Evolutionary conservation across 2,888 invertebrate species (phyloP).

Genomic region (Rhingia campestris): DNA sequence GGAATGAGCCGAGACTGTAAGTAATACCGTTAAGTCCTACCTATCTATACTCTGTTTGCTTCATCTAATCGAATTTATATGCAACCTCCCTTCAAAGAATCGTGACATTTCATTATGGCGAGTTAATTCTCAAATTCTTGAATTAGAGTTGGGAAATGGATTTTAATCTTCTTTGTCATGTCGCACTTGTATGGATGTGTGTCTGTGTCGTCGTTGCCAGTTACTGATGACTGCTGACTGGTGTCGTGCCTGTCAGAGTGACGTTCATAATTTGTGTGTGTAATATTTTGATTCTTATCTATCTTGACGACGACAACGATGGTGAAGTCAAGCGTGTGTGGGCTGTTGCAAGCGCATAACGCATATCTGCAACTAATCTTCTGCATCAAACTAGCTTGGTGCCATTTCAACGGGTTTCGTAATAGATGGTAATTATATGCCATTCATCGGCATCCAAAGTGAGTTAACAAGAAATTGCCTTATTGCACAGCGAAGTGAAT

Average conservation of each 20-base stretch:
- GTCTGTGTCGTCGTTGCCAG: slow-evolving; percentile 4
- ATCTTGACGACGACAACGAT: slow-evolving; percentile 13
- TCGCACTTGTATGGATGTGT: neutral
- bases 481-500: slow-evolving; percentile 42
- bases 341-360: slow-evolving; percentile 49
- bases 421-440: slow-evolving; percentile 71
- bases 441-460: slow-evolving; percentile 55
- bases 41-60: neutral
- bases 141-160: slow-evolving; percentile 49
- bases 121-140: slow-evolving; percentile 62
- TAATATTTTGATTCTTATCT: slow-evolving; percentile 59
- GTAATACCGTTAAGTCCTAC: slow-evolving; percentile 82
- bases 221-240: neutral
- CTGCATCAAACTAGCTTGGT: slow-evolving; percentile 51
- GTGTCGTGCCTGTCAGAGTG: slow-evolving; percentile 52
- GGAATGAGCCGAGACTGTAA: slow-evolving; percentile 99
- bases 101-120: slow-evolving; percentile 54
- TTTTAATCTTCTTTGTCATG: slow-evolving; percentile 40
- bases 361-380: slow-evolving; percentile 51
- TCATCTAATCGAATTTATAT: slow-evolving; percentile 21
- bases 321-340: slow-evolving; percentile 43
- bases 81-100: slow-evolving; percentile 31
- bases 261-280: slow-evolving; percentile 61
- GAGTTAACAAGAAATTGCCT: slow-evolving; percentile 61
- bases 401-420: slow-evolving; percentile 55